These are phyloP conservation scores for Theocolax elegans DNA, from an alignment of 1,140 invertebrate genomes.

Conservation along the genomic window DNA sequence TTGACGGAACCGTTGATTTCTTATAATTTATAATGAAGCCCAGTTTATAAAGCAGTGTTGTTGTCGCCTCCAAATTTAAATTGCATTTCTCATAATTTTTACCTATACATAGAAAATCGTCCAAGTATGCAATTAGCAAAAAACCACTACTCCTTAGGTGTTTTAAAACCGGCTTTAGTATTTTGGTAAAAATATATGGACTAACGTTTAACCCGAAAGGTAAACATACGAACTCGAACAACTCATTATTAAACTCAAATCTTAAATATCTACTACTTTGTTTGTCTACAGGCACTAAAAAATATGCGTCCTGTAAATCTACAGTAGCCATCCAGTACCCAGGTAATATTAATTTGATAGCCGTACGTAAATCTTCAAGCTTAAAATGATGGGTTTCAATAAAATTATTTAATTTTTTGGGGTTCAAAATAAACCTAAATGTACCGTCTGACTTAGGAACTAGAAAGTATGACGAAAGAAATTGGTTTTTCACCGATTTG, in stretches of 20 bases:
- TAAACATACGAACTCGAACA: not conserved
- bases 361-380: not conserved
- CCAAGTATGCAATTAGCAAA: not conserved
- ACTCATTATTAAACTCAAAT: too few relatives aligned
- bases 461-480: conserved; percentile 1
- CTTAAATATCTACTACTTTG: not conserved
- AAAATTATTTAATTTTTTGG: not conserved
- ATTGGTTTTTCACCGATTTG: not conserved
- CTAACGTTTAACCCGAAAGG: not conserved
- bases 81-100: not conserved
- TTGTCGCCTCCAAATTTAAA: not conserved
- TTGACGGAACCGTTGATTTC: not conserved
- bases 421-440: not conserved
- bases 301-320: too few relatives aligned
- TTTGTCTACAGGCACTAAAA: not conserved
- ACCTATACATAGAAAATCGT: too few relatives aligned
- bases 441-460: not conserved
- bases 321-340: not conserved
- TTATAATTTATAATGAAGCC: not conserved
- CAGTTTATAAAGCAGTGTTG: not conserved
- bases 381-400: not conserved
- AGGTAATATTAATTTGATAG: too few relatives aligned
- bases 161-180: not conserved
- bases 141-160: not conserved
- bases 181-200: conserved; percentile 6